phyloP scores from a whole-genome alignment of 1,140 invertebrate species.

The Tetragnatha versicolor region DNA sequence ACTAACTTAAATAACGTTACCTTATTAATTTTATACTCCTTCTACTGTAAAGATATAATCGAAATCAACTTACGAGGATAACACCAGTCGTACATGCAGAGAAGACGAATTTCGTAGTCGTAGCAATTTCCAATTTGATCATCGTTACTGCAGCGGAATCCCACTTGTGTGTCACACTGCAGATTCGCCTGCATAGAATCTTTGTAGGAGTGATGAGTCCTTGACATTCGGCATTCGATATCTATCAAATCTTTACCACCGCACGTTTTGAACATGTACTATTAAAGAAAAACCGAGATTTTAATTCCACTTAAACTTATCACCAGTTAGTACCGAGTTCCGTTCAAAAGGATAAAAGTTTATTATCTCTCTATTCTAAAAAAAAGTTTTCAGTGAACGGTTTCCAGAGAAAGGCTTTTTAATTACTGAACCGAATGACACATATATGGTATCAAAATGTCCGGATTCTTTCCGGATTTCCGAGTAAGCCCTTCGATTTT shows the following conservation, averaged over 20 bases:
- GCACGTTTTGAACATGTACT: constrained; percentile 26
- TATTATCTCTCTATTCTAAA: not conserved
- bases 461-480: too few species aligned
- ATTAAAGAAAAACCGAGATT: not conserved
- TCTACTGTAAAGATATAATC: too few species aligned
- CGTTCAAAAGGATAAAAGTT: too few species aligned
- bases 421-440: too few species aligned
- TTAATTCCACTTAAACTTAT: not conserved
- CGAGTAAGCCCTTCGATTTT: too few species aligned
- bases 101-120: constrained; percentile 54
- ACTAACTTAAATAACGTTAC: too few species aligned
- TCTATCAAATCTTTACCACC: constrained; percentile 27
- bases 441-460: too few species aligned
- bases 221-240: constrained; percentile 41
- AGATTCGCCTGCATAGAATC: constrained; percentile 32
- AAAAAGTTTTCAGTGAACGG: too few species aligned
- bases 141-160: constrained; percentile 39
- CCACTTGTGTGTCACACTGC: constrained; percentile 18
- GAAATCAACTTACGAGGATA: constrained; percentile 25
- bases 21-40: too few species aligned
- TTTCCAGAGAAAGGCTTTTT: too few species aligned
- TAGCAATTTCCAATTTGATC: constrained; percentile 42
- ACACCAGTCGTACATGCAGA: constrained; percentile 53
- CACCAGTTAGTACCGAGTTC: too few species aligned
- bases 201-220: constrained; percentile 5